Evolutionary conservation across 2,113 vertebrate genomes (phyloP), one percentile per base, ranked within the genome.

Genomic region (Sminthopsis crassicaudata): DNA sequence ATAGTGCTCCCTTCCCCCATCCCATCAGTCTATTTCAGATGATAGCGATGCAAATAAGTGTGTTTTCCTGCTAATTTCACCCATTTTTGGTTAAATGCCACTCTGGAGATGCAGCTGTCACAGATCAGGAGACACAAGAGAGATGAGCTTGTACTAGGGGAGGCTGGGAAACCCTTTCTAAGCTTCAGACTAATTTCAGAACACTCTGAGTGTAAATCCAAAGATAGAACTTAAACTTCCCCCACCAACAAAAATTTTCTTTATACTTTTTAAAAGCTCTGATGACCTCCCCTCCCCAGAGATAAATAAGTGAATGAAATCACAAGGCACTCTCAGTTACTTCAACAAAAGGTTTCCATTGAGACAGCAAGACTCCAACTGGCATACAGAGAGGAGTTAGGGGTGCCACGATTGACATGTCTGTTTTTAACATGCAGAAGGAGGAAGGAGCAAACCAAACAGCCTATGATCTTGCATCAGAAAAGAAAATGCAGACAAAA

Each of bases 21-120:
- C 51, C 46, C 23, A 0, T 95, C 89, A 88, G 92, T 42, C 91
- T 96, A 94, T 94, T 96, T 95, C 94, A 76, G 91, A 92, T 93
- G 93, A 96, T 42, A 95, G 36, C 92, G 7, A 97, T 95, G 91
- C 92, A 97, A 96, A 95, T 95, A 95, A 96, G 53, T 91, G 53
- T 96, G 30, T 94, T 97, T 97, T 96, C 88, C 89, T 95, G 90
- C 92, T 95, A 97, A 96, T 91, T 97, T 97, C 92, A 93, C 57
- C 57, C 94, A 76, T 94, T 95, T 96, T 97, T 90, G 92, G 84
- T 96, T 95, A 96, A 94, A 95, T 94, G 92, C 95, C 92, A 95
- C 90, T 92, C 52, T 96, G 55, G 95, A 95, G 94, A 92, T 91
- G 92, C 96, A 95, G 93, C 96, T 97, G 94, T 93, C 60, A 89